A percentile compares a stretch with the other conserved stretches of the same genome.
These are phyloP conservation scores for Zelostemma sp. DNA, from an alignment of 1,140 invertebrate genomes.

Conservation along the genomic window DNA sequence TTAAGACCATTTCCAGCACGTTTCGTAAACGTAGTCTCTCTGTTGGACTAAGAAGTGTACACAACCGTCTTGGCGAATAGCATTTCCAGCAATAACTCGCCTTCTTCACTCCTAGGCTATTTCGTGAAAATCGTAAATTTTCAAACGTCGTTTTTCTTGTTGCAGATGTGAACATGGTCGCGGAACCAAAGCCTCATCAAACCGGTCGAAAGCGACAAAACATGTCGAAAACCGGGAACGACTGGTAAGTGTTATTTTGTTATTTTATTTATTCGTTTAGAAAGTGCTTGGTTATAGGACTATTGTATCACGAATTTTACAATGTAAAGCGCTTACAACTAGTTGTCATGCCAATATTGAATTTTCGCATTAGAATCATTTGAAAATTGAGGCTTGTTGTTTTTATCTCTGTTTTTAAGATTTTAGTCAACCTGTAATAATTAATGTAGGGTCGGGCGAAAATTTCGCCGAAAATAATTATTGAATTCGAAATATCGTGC, in stretches of 20 bases:
- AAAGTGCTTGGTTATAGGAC: too few species aligned
- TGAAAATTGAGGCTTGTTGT: too few species aligned
- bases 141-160: constrained; percentile 44
- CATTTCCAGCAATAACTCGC: background rate
- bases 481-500: too few species aligned
- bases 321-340: too few species aligned
- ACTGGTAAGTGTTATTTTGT: constrained; percentile 77
- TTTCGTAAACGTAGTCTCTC: background rate
- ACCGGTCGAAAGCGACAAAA: constrained; percentile 84
- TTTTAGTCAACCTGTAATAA: too few species aligned
- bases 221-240: constrained; percentile 83
- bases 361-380: too few species aligned
- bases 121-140: background rate
- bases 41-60: constrained; percentile 4
- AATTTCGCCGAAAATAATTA: too few species aligned
- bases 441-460: too few species aligned
- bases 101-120: background rate
- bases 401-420: too few species aligned
- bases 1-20: background rate
- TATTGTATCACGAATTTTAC: too few species aligned
- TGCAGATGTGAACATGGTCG: constrained; percentile 87
- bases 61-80: background rate
- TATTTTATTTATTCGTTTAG: too few species aligned
- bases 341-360: too few species aligned
- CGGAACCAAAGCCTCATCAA: constrained; percentile 86